These are phyloP conservation scores for Drosophila miranda DNA, from an alignment of 1,140 invertebrate species.

Conservation along the genomic window DNA sequence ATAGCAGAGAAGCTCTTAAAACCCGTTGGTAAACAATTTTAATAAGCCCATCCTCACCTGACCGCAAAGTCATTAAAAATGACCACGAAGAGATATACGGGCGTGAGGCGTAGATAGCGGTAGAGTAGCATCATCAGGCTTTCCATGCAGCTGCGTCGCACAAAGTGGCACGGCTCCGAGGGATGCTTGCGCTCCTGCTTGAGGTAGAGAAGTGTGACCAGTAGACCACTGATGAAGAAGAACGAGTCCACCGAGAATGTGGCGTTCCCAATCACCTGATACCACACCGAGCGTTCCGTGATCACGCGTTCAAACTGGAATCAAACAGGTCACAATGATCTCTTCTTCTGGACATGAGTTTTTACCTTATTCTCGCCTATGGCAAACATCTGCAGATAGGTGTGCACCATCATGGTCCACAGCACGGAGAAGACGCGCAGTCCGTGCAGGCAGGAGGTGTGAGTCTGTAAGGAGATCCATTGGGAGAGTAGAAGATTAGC, in stretches of 20 bases:
- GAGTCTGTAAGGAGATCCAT: slow-evolving; percentile 82
- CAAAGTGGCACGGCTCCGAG: slow-evolving; percentile 55
- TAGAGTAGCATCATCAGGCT: slow-evolving; percentile 86
- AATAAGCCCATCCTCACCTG: slow-evolving; percentile 83
- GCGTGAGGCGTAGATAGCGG: slow-evolving; percentile 89
- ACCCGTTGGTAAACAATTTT: not conserved
- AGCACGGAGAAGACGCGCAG: slow-evolving; percentile 91
- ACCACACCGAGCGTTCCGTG: slow-evolving; percentile 90
- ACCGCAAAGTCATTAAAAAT: slow-evolving; percentile 88
- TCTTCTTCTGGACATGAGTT: not conserved
- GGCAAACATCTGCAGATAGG: slow-evolving; percentile 91
- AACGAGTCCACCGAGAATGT: slow-evolving; percentile 96
- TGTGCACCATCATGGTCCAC: slow-evolving; percentile 97
- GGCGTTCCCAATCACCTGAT: slow-evolving; percentile 93
- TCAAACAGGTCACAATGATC: not conserved
- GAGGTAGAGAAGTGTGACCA: slow-evolving; percentile 90
- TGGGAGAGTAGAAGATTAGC: slow-evolving; percentile 12
- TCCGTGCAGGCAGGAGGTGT: slow-evolving; percentile 91
- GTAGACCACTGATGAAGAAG: slow-evolving; percentile 93
- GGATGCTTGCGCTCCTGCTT: slow-evolving; percentile 82
- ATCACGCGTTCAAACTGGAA: slow-evolving; percentile 88
- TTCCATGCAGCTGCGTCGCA: slow-evolving; percentile 82
- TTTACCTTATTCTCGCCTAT: slow-evolving; percentile 86
- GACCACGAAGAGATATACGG: slow-evolving; percentile 91
- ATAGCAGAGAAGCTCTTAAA: not conserved